A percentile compares a stretch with the other conserved stretches of the same genome.
Evolutionary conservation across 2,888 invertebrate species (phyloP).

Genomic region (Epinotia demarniana): DNA sequence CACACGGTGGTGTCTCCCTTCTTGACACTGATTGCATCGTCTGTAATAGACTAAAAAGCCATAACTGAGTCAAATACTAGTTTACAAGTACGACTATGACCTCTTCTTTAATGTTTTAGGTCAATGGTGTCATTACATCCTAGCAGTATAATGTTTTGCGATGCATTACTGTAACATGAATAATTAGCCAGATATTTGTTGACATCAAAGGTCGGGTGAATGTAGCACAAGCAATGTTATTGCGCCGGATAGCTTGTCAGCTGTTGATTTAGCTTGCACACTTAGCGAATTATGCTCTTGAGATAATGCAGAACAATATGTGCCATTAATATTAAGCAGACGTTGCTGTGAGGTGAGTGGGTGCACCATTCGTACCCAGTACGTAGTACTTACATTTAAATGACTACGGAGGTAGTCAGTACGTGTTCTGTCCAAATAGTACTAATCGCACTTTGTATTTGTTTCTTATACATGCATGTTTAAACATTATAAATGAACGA

Average conservation of each 20-base stretch:
- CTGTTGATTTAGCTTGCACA: conserved; percentile 39
- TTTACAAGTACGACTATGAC: too few species aligned
- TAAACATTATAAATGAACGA: too few species aligned
- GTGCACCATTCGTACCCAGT: background rate
- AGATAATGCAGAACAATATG: conserved; percentile 29
- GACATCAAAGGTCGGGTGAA: conserved; percentile 28
- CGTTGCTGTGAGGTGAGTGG: background rate
- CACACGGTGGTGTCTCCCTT: too few species aligned
- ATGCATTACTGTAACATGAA: conserved; percentile 2
- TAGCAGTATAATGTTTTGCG: background rate
- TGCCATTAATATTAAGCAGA: conserved; percentile 23
- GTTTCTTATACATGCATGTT: too few species aligned
- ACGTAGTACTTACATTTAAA: background rate
- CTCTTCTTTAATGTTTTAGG: too few species aligned
- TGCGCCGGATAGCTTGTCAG: conserved; percentile 23
- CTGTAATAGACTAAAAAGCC: too few species aligned
- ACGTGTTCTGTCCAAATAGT: background rate
- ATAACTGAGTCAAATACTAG: too few species aligned
- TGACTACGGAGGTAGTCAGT: background rate
- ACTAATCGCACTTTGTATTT: background rate
- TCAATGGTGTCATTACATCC: too few species aligned
- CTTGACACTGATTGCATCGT: too few species aligned
- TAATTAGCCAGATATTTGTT: conserved; percentile 10
- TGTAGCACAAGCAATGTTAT: conserved; percentile 19
- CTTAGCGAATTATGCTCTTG: conserved; percentile 30